phyloP scores from a whole-genome alignment of 2,113 vertebrate genomes.

The Ovis canadensis region DNA sequence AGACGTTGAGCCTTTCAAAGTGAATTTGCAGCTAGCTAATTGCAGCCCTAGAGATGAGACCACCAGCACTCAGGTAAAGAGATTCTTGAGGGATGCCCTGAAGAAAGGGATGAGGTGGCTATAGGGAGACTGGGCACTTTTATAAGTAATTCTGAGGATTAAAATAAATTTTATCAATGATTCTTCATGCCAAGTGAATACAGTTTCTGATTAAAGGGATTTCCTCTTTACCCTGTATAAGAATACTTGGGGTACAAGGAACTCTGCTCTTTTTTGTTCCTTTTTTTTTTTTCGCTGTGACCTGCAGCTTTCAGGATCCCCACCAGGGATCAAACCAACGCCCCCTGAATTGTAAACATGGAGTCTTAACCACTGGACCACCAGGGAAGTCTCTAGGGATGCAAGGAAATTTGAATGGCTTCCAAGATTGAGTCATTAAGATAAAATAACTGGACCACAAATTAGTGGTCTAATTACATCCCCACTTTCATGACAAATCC shows the following conservation, averaged over 20 bases:
- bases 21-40: neutral
- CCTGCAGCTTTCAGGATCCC: neutral
- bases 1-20: neutral
- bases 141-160: neutral
- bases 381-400: neutral
- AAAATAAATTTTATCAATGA: neutral
- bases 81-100: neutral
- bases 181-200: neutral
- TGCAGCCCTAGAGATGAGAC: neutral
- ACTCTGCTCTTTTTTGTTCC: neutral
- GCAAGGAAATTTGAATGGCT: neutral
- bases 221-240: neutral
- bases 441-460: neutral
- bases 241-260: neutral
- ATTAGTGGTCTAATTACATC: neutral
- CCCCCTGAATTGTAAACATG: neutral
- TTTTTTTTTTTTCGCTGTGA: neutral
- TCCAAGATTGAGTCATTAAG: neutral
- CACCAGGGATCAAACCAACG: accelerated
- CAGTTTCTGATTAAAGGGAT: neutral
- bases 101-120: neutral
- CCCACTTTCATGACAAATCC: neutral
- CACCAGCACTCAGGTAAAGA: neutral
- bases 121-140: neutral
- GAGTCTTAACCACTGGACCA: neutral